Evolutionary conservation across 1,140 invertebrate genomes (phyloP).

Genomic region (Meloidogyne exigua): DNA sequence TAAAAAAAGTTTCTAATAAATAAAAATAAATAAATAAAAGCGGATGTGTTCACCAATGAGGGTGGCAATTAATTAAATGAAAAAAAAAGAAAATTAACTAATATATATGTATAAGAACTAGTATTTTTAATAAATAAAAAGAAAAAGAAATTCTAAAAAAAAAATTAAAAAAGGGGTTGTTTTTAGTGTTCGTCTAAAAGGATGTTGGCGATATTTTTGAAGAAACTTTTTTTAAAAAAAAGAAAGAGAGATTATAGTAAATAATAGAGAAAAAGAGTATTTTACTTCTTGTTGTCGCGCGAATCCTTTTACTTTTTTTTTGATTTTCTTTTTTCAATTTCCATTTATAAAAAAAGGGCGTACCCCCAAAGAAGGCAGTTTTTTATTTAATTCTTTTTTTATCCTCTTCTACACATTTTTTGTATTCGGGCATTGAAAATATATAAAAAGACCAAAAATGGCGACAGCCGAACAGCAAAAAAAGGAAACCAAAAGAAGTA

Average conservation of each 20-base stretch:
- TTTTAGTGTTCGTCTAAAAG: neutral
- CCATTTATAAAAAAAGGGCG: neutral
- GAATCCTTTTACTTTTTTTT: neutral
- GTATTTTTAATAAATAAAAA: neutral
- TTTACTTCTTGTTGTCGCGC: neutral
- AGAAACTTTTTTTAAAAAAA: neutral
- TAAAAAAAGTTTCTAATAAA: neutral
- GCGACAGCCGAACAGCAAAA: neutral
- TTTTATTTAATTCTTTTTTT: neutral
- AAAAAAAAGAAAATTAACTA: neutral
- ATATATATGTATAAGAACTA: neutral
- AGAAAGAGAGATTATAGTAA: too few relatives aligned
- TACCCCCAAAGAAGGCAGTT: neutral
- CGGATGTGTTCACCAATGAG: neutral
- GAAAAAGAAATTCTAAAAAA: neutral
- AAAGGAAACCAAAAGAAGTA: neutral
- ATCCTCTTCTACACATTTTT: neutral
- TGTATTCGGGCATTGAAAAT: neutral
- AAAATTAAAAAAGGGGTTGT: neutral
- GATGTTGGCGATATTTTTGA: neutral
- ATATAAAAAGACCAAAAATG: conserved; percentile 2
- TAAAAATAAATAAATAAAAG: neutral
- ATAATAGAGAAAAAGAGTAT: too few relatives aligned
- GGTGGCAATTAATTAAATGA: neutral
- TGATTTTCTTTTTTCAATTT: neutral